Conservation (phyloP, 2,113 vertebrate species). For the Nibea albiflora region DNA sequence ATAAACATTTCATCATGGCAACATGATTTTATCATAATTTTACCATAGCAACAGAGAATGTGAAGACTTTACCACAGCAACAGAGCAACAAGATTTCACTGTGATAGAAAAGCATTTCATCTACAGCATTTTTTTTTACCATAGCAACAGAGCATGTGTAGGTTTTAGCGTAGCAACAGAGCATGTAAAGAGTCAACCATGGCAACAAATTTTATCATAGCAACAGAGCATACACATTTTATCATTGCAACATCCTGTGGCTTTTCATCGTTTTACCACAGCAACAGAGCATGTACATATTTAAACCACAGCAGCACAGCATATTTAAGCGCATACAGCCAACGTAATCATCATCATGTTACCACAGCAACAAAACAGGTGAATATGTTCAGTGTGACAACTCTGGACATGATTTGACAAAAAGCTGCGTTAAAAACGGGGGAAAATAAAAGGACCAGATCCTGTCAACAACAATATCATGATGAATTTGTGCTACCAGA, state of each 20-base stretch:
- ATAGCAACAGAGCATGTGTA: slow-evolving; percentile 26
- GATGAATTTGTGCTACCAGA: slow-evolving; percentile 32
- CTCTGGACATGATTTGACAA: slow-evolving; percentile 52
- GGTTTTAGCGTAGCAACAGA: slow-evolving; percentile 16
- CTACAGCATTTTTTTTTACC: slow-evolving; percentile 30
- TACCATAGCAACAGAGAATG: slow-evolving; percentile 40
- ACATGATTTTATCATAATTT: slow-evolving; percentile 23
- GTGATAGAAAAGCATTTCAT: slow-evolving; percentile 34
- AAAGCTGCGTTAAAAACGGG: slow-evolving; percentile 42
- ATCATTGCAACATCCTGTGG: slow-evolving; percentile 29
- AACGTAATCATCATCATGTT: slow-evolving; percentile 37
- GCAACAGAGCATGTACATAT: slow-evolving; percentile 41
- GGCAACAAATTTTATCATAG: slow-evolving; percentile 38
- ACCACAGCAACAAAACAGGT: slow-evolving; percentile 50
- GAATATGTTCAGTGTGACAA: slow-evolving; percentile 40
- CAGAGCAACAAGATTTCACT: slow-evolving; percentile 25
- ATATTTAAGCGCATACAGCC: slow-evolving; percentile 33
- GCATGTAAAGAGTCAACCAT: slow-evolving; percentile 29
- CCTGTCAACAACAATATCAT: slow-evolving; percentile 18
- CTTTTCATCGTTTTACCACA: slow-evolving; percentile 32
- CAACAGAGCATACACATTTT: slow-evolving; percentile 42
- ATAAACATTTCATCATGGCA: slow-evolving; percentile 42
- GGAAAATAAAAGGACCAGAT: slow-evolving; percentile 29
- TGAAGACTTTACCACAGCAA: slow-evolving; percentile 35
- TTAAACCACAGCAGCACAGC: slow-evolving; percentile 64